These are phyloP conservation scores for Seira musarum DNA, from an alignment of 2,888 invertebrate genomes.

Conservation along the genomic window DNA sequence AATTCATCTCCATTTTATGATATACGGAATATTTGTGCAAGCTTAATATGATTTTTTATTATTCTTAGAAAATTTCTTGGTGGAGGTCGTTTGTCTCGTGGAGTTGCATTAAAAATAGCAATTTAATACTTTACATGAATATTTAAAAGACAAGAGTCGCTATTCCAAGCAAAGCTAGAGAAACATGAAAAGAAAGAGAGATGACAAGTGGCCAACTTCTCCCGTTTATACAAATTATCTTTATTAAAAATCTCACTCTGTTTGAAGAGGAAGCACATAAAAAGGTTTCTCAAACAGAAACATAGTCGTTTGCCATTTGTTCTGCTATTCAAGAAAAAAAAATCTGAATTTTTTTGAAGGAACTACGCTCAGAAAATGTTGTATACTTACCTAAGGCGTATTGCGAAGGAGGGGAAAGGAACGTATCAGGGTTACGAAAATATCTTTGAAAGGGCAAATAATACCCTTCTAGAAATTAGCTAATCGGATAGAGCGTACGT, in stretches of 20 bases:
- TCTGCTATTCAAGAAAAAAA: neutral
- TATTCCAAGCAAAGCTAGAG: neutral
- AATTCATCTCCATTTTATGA: neutral
- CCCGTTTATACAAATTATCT: neutral
- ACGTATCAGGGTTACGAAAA: no score
- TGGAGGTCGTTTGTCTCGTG: no score
- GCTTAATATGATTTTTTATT: neutral
- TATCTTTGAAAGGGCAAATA: no score
- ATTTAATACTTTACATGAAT: no score
- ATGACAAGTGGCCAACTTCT: constrained; percentile 11
- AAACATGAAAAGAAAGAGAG: neutral
- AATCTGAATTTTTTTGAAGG: constrained; percentile 5
- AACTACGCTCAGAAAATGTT: no score
- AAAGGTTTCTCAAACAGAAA: neutral
- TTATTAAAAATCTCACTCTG: constrained; percentile 6
- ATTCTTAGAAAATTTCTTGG: neutral
- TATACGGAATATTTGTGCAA: neutral
- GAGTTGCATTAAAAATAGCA: no score
- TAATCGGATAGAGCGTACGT: no score
- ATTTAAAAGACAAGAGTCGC: no score
- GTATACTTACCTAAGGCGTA: neutral
- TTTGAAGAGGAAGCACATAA: neutral
- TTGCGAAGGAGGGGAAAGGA: constrained; percentile 4
- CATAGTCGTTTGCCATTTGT: neutral
- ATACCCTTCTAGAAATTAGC: no score